A percentile compares a stretch with the other conserved stretches of the same genome.
Conservation (phyloP, 2,888 invertebrate species). For the Sepioteuthis lessoniana region DNA sequence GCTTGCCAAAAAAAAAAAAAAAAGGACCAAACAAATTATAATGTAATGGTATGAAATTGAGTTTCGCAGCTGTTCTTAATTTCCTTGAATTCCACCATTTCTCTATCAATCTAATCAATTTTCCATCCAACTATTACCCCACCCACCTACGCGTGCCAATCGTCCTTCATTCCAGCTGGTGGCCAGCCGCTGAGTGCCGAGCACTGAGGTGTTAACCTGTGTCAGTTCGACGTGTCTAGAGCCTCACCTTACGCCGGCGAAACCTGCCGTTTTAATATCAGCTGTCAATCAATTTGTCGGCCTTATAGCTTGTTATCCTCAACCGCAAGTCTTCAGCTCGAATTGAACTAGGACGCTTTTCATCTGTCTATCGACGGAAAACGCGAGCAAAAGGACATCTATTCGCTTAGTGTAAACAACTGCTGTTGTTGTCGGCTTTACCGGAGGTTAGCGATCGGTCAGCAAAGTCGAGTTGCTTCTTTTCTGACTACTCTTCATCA, state of each 20-base stretch:
- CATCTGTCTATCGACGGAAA: not conserved
- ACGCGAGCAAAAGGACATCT: not conserved
- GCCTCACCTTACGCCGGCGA: not conserved
- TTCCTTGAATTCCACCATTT: not conserved
- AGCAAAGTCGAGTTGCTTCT: too few relatives aligned
- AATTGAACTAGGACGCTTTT: not conserved
- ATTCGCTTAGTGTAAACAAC: not conserved
- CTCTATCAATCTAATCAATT: constrained; percentile 11
- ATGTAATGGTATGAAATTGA: not conserved
- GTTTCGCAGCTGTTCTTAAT: not conserved
- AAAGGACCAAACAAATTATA: not conserved
- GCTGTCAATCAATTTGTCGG: not conserved
- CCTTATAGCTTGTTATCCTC: not conserved
- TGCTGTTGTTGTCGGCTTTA: too few relatives aligned
- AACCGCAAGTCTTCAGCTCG: not conserved
- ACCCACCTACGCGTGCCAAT: not conserved
- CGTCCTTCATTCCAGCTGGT: not conserved
- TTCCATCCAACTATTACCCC: not conserved
- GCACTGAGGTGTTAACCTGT: not conserved
- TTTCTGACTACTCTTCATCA: too few relatives aligned
- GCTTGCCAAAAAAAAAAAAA: too few relatives aligned
- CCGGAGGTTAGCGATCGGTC: too few relatives aligned
- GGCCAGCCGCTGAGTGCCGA: not conserved
- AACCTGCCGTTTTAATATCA: not conserved
- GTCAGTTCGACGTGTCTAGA: not conserved